These are phyloP conservation scores for Manis crassicaudata DNA, from an alignment of 2,797 vertebrate species.

Conservation along the genomic window DNA sequence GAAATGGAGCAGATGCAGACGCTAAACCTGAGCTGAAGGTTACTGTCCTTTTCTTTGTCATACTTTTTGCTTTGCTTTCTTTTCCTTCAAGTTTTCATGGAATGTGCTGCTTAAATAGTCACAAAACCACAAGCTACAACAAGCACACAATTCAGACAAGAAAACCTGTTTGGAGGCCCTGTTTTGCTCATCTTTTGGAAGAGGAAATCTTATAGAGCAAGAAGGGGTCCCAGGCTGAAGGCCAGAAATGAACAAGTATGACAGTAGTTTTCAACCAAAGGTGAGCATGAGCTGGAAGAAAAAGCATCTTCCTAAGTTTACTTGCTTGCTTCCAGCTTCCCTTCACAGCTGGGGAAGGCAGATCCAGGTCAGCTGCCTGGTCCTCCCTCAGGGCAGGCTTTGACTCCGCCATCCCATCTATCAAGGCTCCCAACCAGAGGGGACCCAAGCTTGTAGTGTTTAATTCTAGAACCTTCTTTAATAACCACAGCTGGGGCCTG, in stretches of 20 bases:
- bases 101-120: constrained; percentile 17
- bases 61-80: constrained; percentile 8
- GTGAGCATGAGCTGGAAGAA: not conserved
- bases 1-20: not conserved
- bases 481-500: not conserved
- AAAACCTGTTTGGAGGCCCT: not conserved
- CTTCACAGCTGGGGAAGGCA: not conserved
- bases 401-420: not conserved
- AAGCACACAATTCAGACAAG: not conserved
- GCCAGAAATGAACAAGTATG: not conserved
- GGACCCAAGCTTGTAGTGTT: not conserved
- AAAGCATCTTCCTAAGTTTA: not conserved
- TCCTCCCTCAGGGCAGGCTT: not conserved
- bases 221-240: not conserved
- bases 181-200: not conserved
- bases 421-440: not conserved
- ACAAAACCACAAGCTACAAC: not conserved
- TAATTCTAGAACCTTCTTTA: not conserved
- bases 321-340: not conserved
- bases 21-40: constrained; percentile 1
- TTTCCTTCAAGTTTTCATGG: not conserved
- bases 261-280: not conserved
- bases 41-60: constrained; percentile 33
- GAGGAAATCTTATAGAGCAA: not conserved
- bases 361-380: not conserved